Evolutionary conservation across 2,888 invertebrate genomes (phyloP).

Genomic region (Agrochola lychnidis): DNA sequence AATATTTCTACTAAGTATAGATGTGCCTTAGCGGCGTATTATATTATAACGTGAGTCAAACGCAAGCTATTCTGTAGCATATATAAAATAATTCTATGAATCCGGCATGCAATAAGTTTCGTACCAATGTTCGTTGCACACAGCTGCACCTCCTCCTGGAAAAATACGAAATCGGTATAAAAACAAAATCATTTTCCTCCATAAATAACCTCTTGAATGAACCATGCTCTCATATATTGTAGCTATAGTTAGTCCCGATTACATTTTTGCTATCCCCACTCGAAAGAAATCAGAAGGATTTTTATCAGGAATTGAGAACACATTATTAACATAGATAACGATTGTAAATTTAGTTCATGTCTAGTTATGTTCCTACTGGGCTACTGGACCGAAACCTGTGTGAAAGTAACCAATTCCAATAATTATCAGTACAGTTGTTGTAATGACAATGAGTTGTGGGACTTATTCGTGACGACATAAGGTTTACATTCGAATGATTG

Average conservation of each 20-base stretch:
- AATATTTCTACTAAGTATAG: slow-evolving; percentile 69
- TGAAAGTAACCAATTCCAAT: neutral
- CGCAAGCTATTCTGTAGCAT: slow-evolving; percentile 82
- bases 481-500: neutral
- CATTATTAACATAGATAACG: slow-evolving; percentile 23
- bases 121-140: slow-evolving; percentile 88
- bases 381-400: neutral
- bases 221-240: neutral
- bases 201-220: neutral
- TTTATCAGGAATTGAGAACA: slow-evolving; percentile 10
- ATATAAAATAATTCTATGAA: slow-evolving; percentile 84
- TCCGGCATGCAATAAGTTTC: slow-evolving; percentile 86
- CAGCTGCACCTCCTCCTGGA: slow-evolving; percentile 82
- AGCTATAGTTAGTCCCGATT: neutral
- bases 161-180: slow-evolving; percentile 9
- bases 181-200: neutral
- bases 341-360: neutral
- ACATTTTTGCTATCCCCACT: neutral
- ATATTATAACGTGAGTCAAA: slow-evolving; percentile 76
- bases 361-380: neutral
- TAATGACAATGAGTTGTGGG: neutral
- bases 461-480: neutral
- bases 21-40: slow-evolving; percentile 73
- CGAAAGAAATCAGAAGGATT: neutral
- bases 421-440: neutral